Evolutionary conservation across 1,140 invertebrate genomes (phyloP).

Genomic region (Propsilocerus akamusi): DNA sequence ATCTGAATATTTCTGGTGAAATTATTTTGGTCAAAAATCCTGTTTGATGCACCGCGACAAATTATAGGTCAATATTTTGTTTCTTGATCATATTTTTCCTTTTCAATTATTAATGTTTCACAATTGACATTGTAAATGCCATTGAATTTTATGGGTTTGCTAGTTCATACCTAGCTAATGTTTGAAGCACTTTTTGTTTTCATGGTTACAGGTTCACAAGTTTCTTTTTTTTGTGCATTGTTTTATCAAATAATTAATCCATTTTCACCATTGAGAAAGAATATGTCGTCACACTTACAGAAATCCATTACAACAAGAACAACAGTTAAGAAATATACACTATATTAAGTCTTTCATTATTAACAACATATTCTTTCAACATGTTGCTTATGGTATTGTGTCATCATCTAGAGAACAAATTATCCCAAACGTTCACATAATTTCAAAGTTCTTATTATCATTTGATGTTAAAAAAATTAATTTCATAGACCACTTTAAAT

Average conservation of each 20-base stretch:
- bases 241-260: neutral
- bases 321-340: neutral
- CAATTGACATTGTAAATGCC: neutral
- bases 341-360: neutral
- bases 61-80: neutral
- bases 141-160: neutral
- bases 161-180: constrained; percentile 6
- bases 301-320: neutral
- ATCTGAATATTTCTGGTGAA: neutral
- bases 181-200: constrained; percentile 2
- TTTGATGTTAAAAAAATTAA: too few species aligned
- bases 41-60: constrained; percentile 34
- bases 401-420: constrained; percentile 6
- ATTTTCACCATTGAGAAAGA: constrained; percentile 2
- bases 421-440: constrained; percentile 5
- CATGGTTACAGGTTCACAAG: neutral
- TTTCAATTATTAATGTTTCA: constrained; percentile 1
- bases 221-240: neutral
- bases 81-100: neutral
- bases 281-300: neutral
- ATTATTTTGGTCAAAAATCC: constrained; percentile 43
- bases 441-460: constrained; percentile 1
- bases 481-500: neutral
- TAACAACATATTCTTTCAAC: neutral
- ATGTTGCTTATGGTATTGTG: neutral